Evolutionary conservation across 2,113 vertebrate species (phyloP).

Genomic region (Elanoides forficatus): DNA sequence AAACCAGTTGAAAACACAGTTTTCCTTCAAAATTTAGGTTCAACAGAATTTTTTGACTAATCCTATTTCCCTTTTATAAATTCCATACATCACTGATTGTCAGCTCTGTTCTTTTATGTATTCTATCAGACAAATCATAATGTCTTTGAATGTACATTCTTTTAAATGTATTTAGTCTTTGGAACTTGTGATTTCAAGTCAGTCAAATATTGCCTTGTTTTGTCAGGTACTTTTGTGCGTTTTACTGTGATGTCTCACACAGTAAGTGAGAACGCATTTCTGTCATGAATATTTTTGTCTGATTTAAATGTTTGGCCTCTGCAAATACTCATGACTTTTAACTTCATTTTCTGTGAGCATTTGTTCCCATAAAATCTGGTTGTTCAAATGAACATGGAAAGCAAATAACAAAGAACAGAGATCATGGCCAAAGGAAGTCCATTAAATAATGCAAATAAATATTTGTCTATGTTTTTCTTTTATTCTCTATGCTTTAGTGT

Average conservation of each 20-base stretch:
- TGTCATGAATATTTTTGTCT: background rate
- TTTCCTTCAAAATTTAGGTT: background rate
- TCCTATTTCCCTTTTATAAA: background rate
- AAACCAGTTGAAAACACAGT: background rate
- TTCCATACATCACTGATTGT: background rate
- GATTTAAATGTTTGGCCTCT: background rate
- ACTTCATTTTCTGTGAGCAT: background rate
- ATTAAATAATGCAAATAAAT: constrained; percentile 3
- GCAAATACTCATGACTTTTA: background rate
- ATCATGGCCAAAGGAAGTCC: background rate
- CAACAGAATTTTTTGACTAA: background rate
- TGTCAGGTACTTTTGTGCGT: rapidly evolving
- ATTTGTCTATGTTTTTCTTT: background rate
- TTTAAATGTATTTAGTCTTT: background rate
- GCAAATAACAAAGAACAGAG: background rate
- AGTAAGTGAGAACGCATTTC: background rate
- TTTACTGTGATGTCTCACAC: background rate
- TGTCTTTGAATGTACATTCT: background rate
- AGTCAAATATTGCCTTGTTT: background rate
- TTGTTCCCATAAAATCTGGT: background rate
- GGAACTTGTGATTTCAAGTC: background rate
- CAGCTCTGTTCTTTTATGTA: background rate
- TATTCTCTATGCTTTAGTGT: background rate
- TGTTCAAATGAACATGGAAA: background rate
- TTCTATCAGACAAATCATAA: background rate